Base-by-base conservation (phyloP, 2,888 invertebrate genomes). In the Arenicola marina region DNA sequence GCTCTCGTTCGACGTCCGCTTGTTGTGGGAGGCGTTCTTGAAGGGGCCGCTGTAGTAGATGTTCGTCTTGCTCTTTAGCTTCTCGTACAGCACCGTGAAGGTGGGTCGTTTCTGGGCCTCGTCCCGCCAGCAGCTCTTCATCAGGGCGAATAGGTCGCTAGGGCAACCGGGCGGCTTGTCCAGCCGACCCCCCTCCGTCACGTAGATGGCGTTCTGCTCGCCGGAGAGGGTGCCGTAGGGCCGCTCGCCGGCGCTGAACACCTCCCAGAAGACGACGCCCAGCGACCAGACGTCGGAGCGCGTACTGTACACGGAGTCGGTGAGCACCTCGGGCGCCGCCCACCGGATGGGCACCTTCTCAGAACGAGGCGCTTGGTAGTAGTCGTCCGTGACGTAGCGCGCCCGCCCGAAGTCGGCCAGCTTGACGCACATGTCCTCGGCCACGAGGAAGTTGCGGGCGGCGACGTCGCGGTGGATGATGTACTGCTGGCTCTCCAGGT, bases 211-310 rank as follows among this genome's bases (percentile, higher is more conserved):
- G 11, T 59, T 57, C 58, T 70, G 68, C 46, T 72, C 70, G 7
- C 61, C 66, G 11, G 64, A 55, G 45, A 73, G 45, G 21, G 44
- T 38, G n/a, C 56, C 45, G 59, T 68, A 73, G 1, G 73, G 73
- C 31, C 56, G 46, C 45, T 65, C 66, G 1, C 73, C 73, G 29
- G 61, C 63, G 46, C 66, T 69, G 56, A 73, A 69, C 31, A 73
- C 61, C 61, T 73, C 71, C 73, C 73, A 73, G 43, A 65, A 65
- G 4, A 69, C 69, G 4, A 72, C 66, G 1, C 70, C 73, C 32
- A 72, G 28, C 2, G 73, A 67, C 73, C 73, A 73, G 28, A 73
- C 66, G 45, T 73, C 73, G 4, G 71, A 67, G 57, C 71, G 72
- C 29, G 69, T 69, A 58, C 69, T 69, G 64, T 73, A 73, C 3